Evolutionary conservation across 1,140 invertebrate genomes (phyloP).

Genomic region (Pantala flavescens): DNA sequence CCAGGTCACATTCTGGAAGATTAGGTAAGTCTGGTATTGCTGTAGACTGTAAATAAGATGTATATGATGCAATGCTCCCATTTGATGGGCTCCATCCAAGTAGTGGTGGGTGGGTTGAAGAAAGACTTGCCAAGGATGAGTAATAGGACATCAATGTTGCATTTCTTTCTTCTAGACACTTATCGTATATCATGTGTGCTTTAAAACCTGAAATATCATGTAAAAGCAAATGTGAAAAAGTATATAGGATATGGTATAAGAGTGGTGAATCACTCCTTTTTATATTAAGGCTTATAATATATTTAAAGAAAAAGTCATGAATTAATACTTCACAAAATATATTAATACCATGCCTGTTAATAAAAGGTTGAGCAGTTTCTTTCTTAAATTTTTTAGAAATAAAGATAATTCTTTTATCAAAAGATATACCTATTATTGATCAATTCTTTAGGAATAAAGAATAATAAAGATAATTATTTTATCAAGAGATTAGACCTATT

Average conservation of each 20-base stretch:
- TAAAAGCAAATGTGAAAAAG: background rate
- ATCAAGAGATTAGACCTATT: too few species aligned
- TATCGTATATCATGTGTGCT: conserved; percentile 70
- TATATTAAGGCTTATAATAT: too few species aligned
- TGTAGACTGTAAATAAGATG: background rate
- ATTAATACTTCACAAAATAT: too few species aligned
- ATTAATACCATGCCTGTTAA: too few species aligned
- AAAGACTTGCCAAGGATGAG: background rate
- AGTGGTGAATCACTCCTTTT: too few species aligned
- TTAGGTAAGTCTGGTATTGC: conserved; percentile 25
- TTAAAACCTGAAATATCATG: conserved; percentile 55
- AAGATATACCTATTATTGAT: too few species aligned
- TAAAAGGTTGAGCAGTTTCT: too few species aligned
- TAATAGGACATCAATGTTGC: conserved; percentile 37
- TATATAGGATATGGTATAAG: background rate
- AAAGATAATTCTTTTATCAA: too few species aligned
- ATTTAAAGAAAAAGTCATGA: too few species aligned
- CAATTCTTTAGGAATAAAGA: too few species aligned
- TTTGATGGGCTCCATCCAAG: background rate
- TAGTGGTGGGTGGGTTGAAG: background rate
- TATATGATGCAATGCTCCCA: background rate
- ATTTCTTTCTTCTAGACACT: conserved; percentile 56
- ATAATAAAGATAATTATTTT: too few species aligned
- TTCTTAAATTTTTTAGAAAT: too few species aligned
- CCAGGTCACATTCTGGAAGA: conserved; percentile 65